Conservation (phyloP, 2,888 invertebrate genomes). For the Isotomurus palustris region DNA sequence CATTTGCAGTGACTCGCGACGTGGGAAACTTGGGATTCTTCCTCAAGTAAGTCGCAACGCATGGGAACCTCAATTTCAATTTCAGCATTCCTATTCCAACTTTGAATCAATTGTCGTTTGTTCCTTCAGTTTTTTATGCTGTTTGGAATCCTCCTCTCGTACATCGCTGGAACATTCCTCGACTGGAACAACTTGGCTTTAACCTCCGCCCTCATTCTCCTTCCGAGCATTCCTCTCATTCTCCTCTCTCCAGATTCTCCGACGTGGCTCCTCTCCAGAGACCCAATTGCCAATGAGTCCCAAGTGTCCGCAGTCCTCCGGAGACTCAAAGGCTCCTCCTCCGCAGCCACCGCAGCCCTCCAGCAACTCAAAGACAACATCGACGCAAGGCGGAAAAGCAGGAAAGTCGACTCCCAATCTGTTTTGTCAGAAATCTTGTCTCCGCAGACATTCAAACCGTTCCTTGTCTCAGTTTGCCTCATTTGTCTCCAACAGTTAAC, state of each 20-base stretch:
- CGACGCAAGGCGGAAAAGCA: constrained; percentile 5
- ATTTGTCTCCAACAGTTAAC: constrained; percentile 42
- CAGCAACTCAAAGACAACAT: constrained; percentile 5
- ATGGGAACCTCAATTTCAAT: background rate
- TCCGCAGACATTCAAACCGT: constrained; percentile 29
- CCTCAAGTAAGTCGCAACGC: constrained; percentile 19
- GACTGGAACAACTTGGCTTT: constrained; percentile 34
- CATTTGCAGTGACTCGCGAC: constrained; percentile 10
- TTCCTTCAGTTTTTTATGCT: constrained; percentile 37
- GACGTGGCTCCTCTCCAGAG: constrained; percentile 21
- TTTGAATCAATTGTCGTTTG: too few species aligned
- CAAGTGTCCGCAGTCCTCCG: background rate
- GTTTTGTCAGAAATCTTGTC: background rate
- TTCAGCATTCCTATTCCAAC: background rate
- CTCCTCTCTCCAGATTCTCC: constrained; percentile 31
- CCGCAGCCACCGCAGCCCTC: constrained; percentile 4
- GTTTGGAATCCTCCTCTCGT: constrained; percentile 36
- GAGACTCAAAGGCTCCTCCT: constrained; percentile 14
- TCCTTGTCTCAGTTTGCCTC: constrained; percentile 35
- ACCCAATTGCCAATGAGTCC: constrained; percentile 22
- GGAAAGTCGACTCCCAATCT: too few species aligned
- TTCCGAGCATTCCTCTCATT: constrained; percentile 26
- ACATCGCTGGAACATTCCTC: constrained; percentile 35
- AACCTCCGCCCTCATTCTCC: constrained; percentile 10
- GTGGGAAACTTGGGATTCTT: constrained; percentile 28